Base-by-base conservation (phyloP, 2,888 invertebrate species). In the Pseudococcus viburni region DNA sequence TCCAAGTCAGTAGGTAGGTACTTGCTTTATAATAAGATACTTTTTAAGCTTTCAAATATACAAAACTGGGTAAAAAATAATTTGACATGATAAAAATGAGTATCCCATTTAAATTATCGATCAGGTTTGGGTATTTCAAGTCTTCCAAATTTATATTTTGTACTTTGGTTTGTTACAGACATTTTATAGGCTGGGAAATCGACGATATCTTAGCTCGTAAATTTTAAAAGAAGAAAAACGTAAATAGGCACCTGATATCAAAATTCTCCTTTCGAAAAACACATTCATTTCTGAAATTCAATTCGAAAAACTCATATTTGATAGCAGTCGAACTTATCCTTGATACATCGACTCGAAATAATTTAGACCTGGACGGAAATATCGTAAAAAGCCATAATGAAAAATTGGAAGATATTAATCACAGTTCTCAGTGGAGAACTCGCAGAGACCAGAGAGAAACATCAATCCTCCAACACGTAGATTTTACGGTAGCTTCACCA, bases 321-420 rank as follows among this genome's bases (percentile, higher is more conserved):
- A 33, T 19, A 33, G 5, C 17, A 11, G 59, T 64, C 73, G 9
- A 33, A 73, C 33, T 73, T 17, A 73, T 12, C 26, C 8, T 26
- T n/a, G n/a, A 55, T n/a, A 55, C 17, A 55, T n/a, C 55, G 15
- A 12, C n/a, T 9, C 19, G 3, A 64, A 64, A 64, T 22, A 64
- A 9, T 42, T 73, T 33, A 6, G 39, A 73, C 73, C 39, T 33
- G 73, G 73, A 73, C 73, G 73, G 73, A 73, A 73, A 73, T 73
- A 73, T 33, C 33, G 73, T 73, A 73, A 73, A 73, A 73, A 73
- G 73, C 73, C 33, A 73, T 73, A 6, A 73, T 33, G 73, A 73
- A 73, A 73, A 73, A 73, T 8, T 73, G 73, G 73, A 73, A 73
- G 73, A 73, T 73, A 73, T 17, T 12, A 33, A 73, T 73, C 73